These are phyloP conservation scores for Microtus oregoni DNA, from an alignment of 2,113 vertebrate species.

Conservation along the genomic window DNA sequence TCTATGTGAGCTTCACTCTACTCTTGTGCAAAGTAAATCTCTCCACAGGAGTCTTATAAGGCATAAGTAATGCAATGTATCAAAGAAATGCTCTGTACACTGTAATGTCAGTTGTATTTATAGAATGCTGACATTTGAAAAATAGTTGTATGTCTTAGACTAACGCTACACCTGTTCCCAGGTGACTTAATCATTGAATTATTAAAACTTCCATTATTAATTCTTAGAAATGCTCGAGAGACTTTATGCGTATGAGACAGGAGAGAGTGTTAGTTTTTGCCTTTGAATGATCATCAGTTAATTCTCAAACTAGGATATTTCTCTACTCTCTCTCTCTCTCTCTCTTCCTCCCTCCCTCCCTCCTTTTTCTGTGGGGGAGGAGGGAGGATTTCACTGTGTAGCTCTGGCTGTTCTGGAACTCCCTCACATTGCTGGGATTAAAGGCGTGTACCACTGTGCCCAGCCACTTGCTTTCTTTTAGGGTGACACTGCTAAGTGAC, in stretches of 20 bases:
- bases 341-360: neutral
- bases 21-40: slow-evolving; percentile 60
- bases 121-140: slow-evolving; percentile 57
- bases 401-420: neutral
- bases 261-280: slow-evolving; percentile 60
- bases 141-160: slow-evolving; percentile 32
- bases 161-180: slow-evolving; percentile 6
- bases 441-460: neutral
- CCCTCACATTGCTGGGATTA: neutral
- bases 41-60: slow-evolving; percentile 33
- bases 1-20: slow-evolving; percentile 57
- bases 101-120: slow-evolving; percentile 48
- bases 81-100: slow-evolving; percentile 51
- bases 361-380: no score
- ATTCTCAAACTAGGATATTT: slow-evolving; percentile 28
- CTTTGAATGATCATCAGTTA: slow-evolving; percentile 43
- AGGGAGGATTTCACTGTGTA: neutral
- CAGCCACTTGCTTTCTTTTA: neutral
- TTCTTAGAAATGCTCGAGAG: slow-evolving; percentile 44
- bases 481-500: slow-evolving; percentile 44
- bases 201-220: slow-evolving; percentile 71
- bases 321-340: no score
- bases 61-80: slow-evolving; percentile 15
- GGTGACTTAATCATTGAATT: slow-evolving; percentile 58
- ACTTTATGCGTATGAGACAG: slow-evolving; percentile 30